Base-by-base conservation (phyloP, 37 sponge, comb jelly and placozoan genomes). In the Spongia lamella region DNA sequence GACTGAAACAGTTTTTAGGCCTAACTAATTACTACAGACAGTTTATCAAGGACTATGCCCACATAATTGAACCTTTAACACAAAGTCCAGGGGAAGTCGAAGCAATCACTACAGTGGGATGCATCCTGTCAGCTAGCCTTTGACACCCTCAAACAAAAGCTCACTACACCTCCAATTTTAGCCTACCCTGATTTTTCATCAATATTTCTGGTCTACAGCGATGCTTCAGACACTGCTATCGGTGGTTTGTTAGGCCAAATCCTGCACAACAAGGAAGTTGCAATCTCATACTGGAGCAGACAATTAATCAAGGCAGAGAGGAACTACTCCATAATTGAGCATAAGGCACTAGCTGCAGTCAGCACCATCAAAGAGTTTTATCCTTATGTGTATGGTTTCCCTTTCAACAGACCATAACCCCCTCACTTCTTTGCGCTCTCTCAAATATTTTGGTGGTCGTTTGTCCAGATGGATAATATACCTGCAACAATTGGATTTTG, bases 1-100 rank as follows among this genome's bases (percentile, higher is more conserved):
- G 54, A 54, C 60, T 79, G 19, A 70, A 78, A 55, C 24, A 60
- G 9, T 79, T 74, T 34, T 22, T 74, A 1, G 70, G 71, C 9
- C 21, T 43, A 29, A 33, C 61, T 21, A 79, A 79, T 79, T 79
- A 53, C 57, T 79, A 79, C 60, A 56, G 80, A 4, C 35, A 37
- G 27, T 77, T 65, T 34, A 77, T 77, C 20, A 36, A 34, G 25
- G 39, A 53, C 24, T 65, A 51, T n/a, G 56, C 75, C 58, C 36
- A 25, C 26, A 73, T 60, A n/a, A 60, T 60, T 25, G 36, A 70
- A 27, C 77, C 78, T 17, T 34, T 77, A 40, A 27, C 66, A 31
- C 47, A 37, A 53, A 19, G 66, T 67, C 66, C 78, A 49, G 50
- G 29, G 30, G 31, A 77, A 77, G 66, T 47, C 66, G 24, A 33